Percentiles rank a stretch among this genome's conserved stretches.
phyloP scores from a whole-genome alignment of 2,113 vertebrate species.

The Sinocyclocheilus grahami region DNA sequence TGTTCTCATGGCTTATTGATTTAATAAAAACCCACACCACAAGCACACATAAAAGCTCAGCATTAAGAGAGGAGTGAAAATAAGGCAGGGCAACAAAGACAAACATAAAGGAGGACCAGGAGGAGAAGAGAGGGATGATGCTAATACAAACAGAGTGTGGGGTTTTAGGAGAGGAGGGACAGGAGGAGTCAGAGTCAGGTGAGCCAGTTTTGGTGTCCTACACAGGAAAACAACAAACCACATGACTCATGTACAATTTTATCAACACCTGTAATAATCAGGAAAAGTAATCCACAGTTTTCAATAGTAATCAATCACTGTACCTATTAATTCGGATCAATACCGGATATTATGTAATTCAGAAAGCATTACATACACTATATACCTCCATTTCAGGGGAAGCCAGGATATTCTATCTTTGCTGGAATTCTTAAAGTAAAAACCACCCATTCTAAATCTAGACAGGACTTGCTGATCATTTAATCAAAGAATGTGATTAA shows the following conservation, averaged over 20 bases:
- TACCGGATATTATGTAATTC: neutral
- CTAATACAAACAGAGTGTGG: conserved; percentile 88
- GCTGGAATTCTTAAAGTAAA: neutral
- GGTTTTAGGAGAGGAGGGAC: conserved; percentile 88
- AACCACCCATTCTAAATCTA: neutral
- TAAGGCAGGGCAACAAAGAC: neutral
- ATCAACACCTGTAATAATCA: neutral
- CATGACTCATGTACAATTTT: conserved; percentile 13
- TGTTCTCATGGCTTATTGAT: neutral
- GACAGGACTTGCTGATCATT: neutral
- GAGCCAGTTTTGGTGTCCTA: conserved; percentile 82
- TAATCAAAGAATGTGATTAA: conserved; percentile 3
- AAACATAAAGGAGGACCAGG: neutral
- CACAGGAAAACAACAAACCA: conserved; percentile 64
- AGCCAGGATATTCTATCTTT: neutral
- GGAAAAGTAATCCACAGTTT: neutral
- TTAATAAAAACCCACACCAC: neutral
- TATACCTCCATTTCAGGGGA: neutral
- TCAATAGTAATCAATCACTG: neutral
- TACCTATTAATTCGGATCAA: neutral
- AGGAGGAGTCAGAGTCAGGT: conserved; percentile 83
- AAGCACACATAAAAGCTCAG: neutral
- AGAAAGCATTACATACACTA: neutral
- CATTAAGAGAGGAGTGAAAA: neutral
- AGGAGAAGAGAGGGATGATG: neutral